Evolutionary conservation across 2,113 vertebrate genomes (phyloP), one percentile per base, ranked within the genome.

Genomic region (Ctenomys sociabilis): DNA sequence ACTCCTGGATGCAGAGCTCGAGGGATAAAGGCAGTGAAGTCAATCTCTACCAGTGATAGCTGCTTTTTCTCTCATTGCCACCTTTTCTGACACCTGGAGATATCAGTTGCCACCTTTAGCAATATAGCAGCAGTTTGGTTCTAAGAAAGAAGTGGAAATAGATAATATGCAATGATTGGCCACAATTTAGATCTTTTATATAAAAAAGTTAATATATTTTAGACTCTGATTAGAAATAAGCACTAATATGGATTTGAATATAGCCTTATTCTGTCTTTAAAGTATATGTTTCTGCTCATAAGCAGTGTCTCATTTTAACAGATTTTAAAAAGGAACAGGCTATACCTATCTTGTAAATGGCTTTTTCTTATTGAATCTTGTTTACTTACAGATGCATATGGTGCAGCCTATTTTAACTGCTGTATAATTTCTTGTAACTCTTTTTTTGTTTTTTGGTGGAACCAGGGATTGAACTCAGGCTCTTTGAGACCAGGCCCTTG

Each of bases 1-100:
- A 32, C 72, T 93, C 22, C 5, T 70, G 52, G 43, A 43, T 64
- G 14, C 43, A 85, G 59, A 8, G n/a, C 54, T 91, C n/a, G 73
- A 72, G 26, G n/a, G 24, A 0, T 40, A 88, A 83, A n/a, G 77
- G 40, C 32, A 26, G 7, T 73, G 30, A 64, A 63, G 40, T 89
- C 68, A 49, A 28, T 61, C 7, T 78, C 64, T 32, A 28, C 54
- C 37, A 75, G 0, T 66, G 78, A 91, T 80, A 85, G 73, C 35
- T 96, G 16, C 59, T 94, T 91, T 68, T 70, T 77, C 49, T 87
- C 70, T 92, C 78, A n/a, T 9, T 97, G 43, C 68, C 14, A 61
- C 43, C 61, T 95, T 26, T 80, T 84, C 54, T 92, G 17, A 45
- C 68, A 17, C n/a, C 30, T 59, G 35, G 73, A 85, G 54, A 57